phyloP scores from a whole-genome alignment of 2,113 vertebrate genomes.

The Zootoca vivipara region DNA sequence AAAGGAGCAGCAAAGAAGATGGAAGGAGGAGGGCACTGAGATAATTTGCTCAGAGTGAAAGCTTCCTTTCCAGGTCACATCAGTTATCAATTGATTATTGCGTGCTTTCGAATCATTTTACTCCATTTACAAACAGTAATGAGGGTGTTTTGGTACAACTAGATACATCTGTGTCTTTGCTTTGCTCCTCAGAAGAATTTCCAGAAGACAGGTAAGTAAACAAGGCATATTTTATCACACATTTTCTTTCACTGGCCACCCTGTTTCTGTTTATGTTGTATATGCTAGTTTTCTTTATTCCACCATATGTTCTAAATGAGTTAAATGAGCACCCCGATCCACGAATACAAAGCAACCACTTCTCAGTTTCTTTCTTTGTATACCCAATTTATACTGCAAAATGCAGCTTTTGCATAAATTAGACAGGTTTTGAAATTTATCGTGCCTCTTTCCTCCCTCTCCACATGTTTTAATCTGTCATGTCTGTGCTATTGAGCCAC shows the following conservation, averaged over 20 bases:
- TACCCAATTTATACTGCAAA: slow-evolving; percentile 11
- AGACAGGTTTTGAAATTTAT: background rate
- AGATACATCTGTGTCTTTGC: background rate
- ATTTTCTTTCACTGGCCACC: background rate
- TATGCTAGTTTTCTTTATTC: background rate
- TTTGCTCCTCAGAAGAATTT: background rate
- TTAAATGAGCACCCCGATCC: background rate
- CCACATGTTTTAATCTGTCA: background rate
- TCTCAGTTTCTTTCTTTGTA: background rate
- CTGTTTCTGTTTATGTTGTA: background rate
- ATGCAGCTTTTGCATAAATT: background rate
- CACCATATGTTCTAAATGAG: background rate
- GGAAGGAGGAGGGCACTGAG: background rate
- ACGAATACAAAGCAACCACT: slow-evolving; percentile 11
- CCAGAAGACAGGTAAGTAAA: background rate
- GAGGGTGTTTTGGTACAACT: background rate
- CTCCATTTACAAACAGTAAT: background rate
- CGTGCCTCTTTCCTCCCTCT: background rate
- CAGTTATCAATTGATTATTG: background rate
- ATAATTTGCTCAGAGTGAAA: background rate
- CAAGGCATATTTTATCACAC: background rate
- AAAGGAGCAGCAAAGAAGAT: background rate
- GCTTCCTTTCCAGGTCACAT: background rate
- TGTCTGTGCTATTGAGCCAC: background rate
- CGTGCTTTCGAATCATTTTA: background rate